These are phyloP conservation scores for Caradrina clavipalpis DNA, from an alignment of 2,888 invertebrate genomes.

Conservation along the genomic window DNA sequence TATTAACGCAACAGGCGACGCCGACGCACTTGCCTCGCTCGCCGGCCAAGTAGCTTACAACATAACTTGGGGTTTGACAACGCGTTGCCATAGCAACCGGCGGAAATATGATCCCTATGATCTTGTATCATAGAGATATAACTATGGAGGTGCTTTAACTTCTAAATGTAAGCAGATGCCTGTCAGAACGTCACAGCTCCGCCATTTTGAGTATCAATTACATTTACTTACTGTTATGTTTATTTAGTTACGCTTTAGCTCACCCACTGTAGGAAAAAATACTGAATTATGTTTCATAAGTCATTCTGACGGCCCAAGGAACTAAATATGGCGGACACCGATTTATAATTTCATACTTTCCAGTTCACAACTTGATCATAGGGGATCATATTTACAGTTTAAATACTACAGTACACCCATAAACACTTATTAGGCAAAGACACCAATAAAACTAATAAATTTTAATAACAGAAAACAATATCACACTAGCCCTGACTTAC, in stretches of 20 bases:
- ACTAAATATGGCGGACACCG: neutral
- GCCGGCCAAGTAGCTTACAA: constrained; percentile 19
- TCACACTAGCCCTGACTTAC: constrained; percentile 52
- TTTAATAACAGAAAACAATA: constrained; percentile 55
- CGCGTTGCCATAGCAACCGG: constrained; percentile 26
- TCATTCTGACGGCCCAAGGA: neutral
- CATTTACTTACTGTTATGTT: too few species aligned
- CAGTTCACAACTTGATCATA: constrained; percentile 1
- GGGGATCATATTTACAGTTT: constrained; percentile 19
- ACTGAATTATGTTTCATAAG: neutral
- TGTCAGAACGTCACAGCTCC: neutral
- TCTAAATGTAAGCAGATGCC: neutral
- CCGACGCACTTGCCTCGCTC: constrained; percentile 45
- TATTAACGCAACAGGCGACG: constrained; percentile 64
- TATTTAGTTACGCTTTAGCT: too few species aligned
- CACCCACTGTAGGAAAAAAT: too few species aligned
- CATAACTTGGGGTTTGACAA: constrained; percentile 17
- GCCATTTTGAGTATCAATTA: neutral
- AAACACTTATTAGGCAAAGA: constrained; percentile 39
- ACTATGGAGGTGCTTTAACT: neutral
- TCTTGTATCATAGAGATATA: neutral
- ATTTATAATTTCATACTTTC: neutral
- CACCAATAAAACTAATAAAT: constrained; percentile 34
- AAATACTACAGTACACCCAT: constrained; percentile 17
- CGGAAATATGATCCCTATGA: constrained; percentile 27